These are phyloP conservation scores for Ditula angustiorana DNA, from an alignment of 2,888 invertebrate species.

Conservation along the genomic window DNA sequence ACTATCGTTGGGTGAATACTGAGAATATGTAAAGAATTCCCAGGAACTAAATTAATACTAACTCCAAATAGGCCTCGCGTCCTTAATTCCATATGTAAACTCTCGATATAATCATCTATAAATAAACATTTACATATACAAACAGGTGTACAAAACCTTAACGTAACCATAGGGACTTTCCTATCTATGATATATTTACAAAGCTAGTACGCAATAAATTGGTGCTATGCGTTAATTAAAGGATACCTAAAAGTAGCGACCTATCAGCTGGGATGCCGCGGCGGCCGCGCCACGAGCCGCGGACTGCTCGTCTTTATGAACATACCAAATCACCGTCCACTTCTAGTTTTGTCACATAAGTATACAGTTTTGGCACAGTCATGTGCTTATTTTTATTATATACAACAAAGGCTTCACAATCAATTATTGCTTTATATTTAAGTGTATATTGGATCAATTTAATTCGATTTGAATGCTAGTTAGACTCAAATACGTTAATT, in stretches of 20 bases:
- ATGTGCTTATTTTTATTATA: conserved; percentile 72
- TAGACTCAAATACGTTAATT: conserved; percentile 37
- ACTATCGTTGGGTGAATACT: conserved; percentile 85
- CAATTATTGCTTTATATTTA: conserved; percentile 74
- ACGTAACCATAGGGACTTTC: conserved; percentile 70
- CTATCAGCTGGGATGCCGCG: conserved; percentile 19
- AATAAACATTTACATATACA: conserved; percentile 83
- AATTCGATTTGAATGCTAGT: conserved; percentile 21
- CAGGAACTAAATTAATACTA: conserved; percentile 75
- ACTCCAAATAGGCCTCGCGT: conserved; percentile 69
- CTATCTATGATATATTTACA: conserved; percentile 74
- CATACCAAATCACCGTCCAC: conserved; percentile 11
- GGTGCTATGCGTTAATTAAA: conserved; percentile 57
- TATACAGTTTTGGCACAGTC: conserved; percentile 72
- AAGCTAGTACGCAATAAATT: conserved; percentile 56
- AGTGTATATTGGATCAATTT: conserved; percentile 38
- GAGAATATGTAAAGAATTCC: conserved; percentile 65
- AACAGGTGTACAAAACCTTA: conserved; percentile 80
- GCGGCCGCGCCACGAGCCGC: conserved; percentile 10
- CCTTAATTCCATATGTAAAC: conserved; percentile 60
- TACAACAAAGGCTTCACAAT: conserved; percentile 72
- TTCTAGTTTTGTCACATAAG: conserved; percentile 51
- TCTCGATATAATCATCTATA: conserved; percentile 68
- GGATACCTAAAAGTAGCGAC: conserved; percentile 46
- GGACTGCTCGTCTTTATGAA: not conserved